phyloP scores from a whole-genome alignment of 1,140 invertebrate genomes.

The Lamellibrachia luymesi region DNA sequence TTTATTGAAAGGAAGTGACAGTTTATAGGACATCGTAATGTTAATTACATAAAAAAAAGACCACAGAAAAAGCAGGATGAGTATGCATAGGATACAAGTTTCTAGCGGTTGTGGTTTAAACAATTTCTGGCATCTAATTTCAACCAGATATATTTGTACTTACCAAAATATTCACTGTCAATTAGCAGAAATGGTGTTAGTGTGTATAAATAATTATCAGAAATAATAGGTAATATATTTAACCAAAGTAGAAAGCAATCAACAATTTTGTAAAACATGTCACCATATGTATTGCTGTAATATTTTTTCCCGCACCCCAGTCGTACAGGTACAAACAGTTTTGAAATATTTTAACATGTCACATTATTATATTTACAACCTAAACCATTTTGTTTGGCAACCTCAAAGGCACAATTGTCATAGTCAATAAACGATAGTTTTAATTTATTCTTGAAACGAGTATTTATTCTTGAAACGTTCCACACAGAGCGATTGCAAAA shows the following conservation, averaged over 20 bases:
- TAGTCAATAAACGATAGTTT: neutral
- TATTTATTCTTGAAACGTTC: too few relatives aligned
- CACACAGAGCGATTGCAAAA: constrained; percentile 72
- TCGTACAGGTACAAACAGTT: too few relatives aligned
- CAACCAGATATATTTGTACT: neutral
- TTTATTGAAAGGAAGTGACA: neutral
- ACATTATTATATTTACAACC: too few relatives aligned
- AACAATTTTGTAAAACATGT: too few relatives aligned
- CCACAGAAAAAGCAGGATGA: neutral
- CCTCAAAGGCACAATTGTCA: neutral
- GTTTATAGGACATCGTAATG: neutral
- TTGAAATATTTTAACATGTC: neutral
- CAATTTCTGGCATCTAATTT: too few relatives aligned
- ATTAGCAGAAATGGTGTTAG: neutral
- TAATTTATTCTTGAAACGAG: neutral
- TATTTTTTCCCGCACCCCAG: neutral
- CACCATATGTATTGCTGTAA: neutral
- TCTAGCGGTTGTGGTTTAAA: neutral
- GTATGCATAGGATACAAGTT: neutral
- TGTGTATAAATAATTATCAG: neutral
- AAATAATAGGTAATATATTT: neutral
- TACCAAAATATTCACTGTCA: neutral
- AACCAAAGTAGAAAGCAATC: too few relatives aligned
- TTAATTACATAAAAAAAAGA: neutral
- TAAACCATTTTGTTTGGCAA: neutral